Conservation (phyloP, 1,140 invertebrate species). For the Pollicipes pollicipes region DNA sequence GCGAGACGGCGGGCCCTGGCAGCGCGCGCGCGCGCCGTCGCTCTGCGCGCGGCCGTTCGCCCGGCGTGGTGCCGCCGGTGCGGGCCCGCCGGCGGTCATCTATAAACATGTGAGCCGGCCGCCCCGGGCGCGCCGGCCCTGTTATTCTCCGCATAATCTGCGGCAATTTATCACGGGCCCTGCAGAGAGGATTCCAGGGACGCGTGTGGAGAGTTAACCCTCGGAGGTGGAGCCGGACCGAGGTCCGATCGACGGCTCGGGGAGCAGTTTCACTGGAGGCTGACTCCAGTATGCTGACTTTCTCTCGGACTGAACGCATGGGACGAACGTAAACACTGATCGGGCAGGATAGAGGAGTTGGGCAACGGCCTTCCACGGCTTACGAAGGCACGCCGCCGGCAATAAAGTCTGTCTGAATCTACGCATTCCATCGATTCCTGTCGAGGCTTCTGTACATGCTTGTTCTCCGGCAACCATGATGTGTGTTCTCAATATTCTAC, state of each 20-base stretch:
- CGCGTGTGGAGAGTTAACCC: not conserved
- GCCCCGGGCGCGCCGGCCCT: not conserved
- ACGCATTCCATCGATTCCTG: not conserved
- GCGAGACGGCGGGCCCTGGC: not conserved
- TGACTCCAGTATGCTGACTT: not conserved
- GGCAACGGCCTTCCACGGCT: not conserved
- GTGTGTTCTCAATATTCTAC: too few species aligned
- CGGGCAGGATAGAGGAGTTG: not conserved
- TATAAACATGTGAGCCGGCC: not conserved
- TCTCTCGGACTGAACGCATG: not conserved
- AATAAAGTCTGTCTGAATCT: not conserved
- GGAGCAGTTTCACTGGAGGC: not conserved
- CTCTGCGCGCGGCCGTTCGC: not conserved
- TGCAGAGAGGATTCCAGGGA: not conserved
- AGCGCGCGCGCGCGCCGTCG: too few species aligned
- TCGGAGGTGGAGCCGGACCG: too few species aligned
- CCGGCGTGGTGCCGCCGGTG: too few species aligned
- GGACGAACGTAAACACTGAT: not conserved
- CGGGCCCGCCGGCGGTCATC: not conserved
- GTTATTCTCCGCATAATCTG: not conserved
- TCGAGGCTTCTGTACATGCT: too few species aligned
- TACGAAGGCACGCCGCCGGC: not conserved
- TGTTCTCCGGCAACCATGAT: too few species aligned
- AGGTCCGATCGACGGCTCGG: too few species aligned
- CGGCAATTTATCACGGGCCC: not conserved